Percentiles rank a stretch among this genome's conserved stretches.
phyloP scores from a whole-genome alignment of 2,888 invertebrate genomes.

The Phortica magna region DNA sequence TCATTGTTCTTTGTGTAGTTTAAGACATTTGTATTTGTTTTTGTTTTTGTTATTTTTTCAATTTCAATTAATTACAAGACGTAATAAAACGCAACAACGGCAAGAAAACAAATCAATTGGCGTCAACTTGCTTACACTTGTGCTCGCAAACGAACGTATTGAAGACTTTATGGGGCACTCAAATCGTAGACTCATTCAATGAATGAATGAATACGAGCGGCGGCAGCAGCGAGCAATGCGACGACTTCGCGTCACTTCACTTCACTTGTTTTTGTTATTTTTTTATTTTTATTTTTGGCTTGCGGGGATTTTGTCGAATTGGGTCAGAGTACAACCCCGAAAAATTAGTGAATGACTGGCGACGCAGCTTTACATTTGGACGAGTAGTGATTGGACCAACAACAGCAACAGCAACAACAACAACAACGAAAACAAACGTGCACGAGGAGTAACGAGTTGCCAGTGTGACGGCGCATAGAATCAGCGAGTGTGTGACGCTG shows the following conservation, averaged over 20 bases:
- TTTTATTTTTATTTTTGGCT: background rate
- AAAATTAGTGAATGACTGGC: background rate
- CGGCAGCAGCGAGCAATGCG: background rate
- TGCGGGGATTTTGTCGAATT: background rate
- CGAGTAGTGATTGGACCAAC: background rate
- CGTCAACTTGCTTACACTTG: too few relatives aligned
- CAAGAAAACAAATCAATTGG: too few relatives aligned
- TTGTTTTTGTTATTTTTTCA: too few relatives aligned
- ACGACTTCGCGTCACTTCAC: background rate
- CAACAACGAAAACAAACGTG: slow-evolving; percentile 2
- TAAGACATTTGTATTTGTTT: too few relatives aligned
- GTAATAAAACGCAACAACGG: too few relatives aligned
- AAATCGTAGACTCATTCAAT: background rate
- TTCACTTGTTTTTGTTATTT: background rate
- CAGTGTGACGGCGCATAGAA: too few relatives aligned
- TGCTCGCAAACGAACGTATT: too few relatives aligned
- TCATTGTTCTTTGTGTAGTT: too few relatives aligned
- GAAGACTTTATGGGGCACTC: too few relatives aligned
- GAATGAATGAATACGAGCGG: background rate
- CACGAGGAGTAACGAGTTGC: too few relatives aligned
- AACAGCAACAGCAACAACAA: background rate
- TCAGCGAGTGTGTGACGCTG: slow-evolving; percentile 8
- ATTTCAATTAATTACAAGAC: too few relatives aligned
- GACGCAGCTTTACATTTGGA: background rate
- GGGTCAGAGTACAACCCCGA: background rate